These are phyloP conservation scores for Pogonocichla stellata DNA, from an alignment of 2,113 vertebrate genomes.

Conservation along the genomic window DNA sequence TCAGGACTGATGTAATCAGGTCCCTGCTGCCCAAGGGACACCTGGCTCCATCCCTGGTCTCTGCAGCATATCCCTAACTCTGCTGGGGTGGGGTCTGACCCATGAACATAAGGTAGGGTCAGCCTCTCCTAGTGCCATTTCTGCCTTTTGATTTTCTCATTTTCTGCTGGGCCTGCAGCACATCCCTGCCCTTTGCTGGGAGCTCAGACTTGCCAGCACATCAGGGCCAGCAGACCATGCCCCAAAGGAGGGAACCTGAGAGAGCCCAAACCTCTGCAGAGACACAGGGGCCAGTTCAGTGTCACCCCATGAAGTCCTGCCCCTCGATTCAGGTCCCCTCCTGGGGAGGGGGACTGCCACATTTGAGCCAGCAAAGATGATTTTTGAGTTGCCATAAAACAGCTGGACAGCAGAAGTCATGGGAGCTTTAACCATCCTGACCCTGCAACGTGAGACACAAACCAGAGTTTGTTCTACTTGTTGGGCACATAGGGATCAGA, in stretches of 20 bases:
- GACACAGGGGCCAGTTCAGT: fast-evolving
- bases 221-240: not conserved
- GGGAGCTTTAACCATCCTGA: not conserved
- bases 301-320: not conserved
- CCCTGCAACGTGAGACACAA: not conserved
- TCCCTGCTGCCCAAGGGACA: not conserved
- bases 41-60: not conserved
- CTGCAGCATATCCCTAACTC: not conserved
- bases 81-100: not conserved
- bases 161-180: not conserved
- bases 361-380: not conserved
- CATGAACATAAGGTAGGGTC: not conserved
- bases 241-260: not conserved
- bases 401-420: not conserved
- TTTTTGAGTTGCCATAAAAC: not conserved
- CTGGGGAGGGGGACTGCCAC: not conserved
- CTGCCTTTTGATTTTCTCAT: not conserved
- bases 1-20: fast-evolving
- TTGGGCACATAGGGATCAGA: not conserved
- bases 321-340: not conserved
- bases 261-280: not conserved
- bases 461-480: not conserved
- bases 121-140: not conserved
- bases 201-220: not conserved
- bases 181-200: not conserved